A percentile compares a stretch with the other conserved stretches of the same genome.
These are phyloP conservation scores for Phainopepla nitens DNA, from an alignment of 2,113 vertebrate species.

Conservation along the genomic window DNA sequence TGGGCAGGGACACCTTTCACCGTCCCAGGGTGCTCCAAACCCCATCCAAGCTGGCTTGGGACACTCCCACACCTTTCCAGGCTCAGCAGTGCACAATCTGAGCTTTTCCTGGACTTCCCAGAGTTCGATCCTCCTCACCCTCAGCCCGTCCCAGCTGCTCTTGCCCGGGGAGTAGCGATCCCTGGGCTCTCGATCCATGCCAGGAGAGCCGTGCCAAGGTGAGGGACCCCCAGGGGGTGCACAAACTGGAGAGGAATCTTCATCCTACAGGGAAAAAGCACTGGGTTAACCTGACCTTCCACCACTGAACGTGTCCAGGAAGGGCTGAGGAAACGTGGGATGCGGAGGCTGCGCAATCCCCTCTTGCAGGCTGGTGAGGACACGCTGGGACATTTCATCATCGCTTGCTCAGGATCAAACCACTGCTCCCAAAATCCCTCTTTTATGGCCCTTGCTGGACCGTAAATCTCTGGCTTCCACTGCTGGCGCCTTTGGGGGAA, in stretches of 20 bases:
- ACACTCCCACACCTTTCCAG: neutral
- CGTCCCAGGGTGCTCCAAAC: neutral
- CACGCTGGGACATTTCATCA: neutral
- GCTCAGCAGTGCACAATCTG: rapidly evolving
- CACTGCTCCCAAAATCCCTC: neutral
- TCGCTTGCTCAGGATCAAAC: rapidly evolving
- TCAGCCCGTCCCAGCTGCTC: neutral
- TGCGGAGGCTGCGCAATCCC: neutral
- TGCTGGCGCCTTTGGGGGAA: neutral
- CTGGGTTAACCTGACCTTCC: neutral
- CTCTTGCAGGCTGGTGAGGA: neutral
- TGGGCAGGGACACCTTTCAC: neutral
- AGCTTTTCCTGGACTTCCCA: neutral
- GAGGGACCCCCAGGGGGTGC: rapidly evolving
- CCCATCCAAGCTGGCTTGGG: neutral
- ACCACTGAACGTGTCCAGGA: rapidly evolving
- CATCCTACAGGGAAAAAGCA: rapidly evolving
- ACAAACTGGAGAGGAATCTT: rapidly evolving
- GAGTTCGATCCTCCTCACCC: neutral
- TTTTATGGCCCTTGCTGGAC: neutral
- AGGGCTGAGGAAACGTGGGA: neutral
- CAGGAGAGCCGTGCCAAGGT: rapidly evolving
- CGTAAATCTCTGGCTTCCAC: neutral
- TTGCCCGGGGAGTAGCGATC: rapidly evolving
- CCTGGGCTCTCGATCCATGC: rapidly evolving